Conservation (phyloP, 2,113 vertebrate species). For the Oncorhynchus gorbuscha region DNA sequence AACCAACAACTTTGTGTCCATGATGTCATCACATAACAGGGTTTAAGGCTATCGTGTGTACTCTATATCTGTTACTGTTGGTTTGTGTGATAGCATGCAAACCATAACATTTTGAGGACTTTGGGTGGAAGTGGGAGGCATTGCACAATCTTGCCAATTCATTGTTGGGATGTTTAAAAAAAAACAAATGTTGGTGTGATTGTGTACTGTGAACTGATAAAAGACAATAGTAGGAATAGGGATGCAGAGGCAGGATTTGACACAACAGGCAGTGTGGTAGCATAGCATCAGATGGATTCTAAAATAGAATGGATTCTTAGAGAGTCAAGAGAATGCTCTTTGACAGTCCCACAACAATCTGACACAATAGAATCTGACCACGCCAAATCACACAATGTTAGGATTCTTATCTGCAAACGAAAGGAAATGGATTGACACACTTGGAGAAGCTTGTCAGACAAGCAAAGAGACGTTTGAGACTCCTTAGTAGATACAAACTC, state of each 20-base stretch:
- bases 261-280: constrained; percentile 4
- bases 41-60: background rate
- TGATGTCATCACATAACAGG: too few relatives aligned
- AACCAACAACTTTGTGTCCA: too few relatives aligned
- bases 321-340: background rate
- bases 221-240: constrained; percentile 47
- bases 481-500: background rate
- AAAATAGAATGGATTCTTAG: background rate
- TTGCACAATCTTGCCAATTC: background rate
- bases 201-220: background rate
- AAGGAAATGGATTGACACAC: background rate
- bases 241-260: constrained; percentile 29
- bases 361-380: background rate
- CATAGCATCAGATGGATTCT: constrained; percentile 20
- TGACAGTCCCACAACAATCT: background rate
- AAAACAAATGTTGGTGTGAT: constrained; percentile 8
- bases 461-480: background rate
- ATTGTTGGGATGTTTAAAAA: background rate
- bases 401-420: background rate
- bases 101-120: background rate
- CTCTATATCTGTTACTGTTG: background rate
- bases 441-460: background rate
- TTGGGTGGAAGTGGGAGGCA: constrained; percentile 13
- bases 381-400: background rate
- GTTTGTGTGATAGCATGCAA: too few relatives aligned